phyloP scores from a whole-genome alignment of 2,797 vertebrate genomes.

The Oreonectes daqikongensis region DNA sequence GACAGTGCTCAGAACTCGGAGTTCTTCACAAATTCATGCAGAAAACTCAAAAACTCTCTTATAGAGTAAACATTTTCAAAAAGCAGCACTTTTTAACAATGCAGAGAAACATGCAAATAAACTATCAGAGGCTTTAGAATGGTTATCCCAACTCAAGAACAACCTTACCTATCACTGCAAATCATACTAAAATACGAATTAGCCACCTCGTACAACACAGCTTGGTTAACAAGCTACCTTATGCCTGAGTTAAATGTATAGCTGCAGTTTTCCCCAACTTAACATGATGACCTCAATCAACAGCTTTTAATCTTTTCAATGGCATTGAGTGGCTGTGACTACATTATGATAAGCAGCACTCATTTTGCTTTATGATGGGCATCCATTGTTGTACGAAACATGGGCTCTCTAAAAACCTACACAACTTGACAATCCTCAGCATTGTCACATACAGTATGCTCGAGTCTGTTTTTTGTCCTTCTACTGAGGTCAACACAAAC shows the following conservation, averaged over 20 bases:
- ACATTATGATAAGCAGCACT: slow-evolving; percentile 6
- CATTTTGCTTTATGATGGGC: slow-evolving; percentile 17
- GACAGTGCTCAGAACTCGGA: slow-evolving; percentile 34
- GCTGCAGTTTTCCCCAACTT: not conserved
- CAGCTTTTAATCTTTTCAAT: not conserved
- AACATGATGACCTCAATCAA: slow-evolving; percentile 26
- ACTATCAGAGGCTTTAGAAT: not conserved
- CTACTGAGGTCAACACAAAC: not conserved
- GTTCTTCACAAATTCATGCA: slow-evolving; percentile 64
- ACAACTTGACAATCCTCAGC: slow-evolving; percentile 13
- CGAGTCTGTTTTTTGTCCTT: slow-evolving; percentile 1
- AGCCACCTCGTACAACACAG: too few relatives aligned
- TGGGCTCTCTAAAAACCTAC: slow-evolving; percentile 27
- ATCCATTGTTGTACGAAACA: slow-evolving; percentile 23
- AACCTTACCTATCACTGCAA: too few relatives aligned
- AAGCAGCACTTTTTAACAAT: not conserved
- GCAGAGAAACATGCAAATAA: not conserved
- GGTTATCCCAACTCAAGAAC: too few relatives aligned
- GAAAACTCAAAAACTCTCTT: slow-evolving; percentile 44
- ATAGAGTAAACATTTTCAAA: slow-evolving; percentile 26
- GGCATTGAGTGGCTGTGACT: slow-evolving; percentile 9
- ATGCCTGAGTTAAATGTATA: not conserved
- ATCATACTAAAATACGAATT: too few relatives aligned
- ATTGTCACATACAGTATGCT: slow-evolving; percentile 5
- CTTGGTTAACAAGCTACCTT: not conserved